Evolutionary conservation across 2,888 invertebrate genomes (phyloP), one percentile per base, ranked within the genome.

Genomic region (Habrosyne pyritoides): DNA sequence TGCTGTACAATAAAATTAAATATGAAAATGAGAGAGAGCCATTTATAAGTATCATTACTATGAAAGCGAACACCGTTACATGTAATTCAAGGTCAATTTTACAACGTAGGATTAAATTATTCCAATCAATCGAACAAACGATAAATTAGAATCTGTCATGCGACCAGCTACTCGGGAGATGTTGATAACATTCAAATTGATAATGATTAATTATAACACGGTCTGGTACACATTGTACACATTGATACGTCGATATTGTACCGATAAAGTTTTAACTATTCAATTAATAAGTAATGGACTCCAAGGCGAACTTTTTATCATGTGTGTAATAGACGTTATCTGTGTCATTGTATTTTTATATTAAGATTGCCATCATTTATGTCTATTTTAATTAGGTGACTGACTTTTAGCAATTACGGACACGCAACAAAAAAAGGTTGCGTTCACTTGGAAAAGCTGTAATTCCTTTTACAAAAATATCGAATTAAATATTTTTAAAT

Each of bases 101-200:
- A 48, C 24, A 12, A 28, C 18, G 21, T 21, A 67, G 68, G 69
- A 75, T 77, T 66, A 66, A 77, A 79, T 76, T 73, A 74, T 79
- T 78, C 75, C 77, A 64, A 75, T 71, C 75, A 76, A 79, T 76
- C 73, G 75, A 73, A 73, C 77, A 75, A 71, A 71, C 70, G 81
- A 82, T 79, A 73, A 73, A 79, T 79, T 77, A 70, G 69, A 79
- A 79, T 77, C 71, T 73, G 77, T 77, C 73, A 72, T 18, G 42
- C 42, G 54, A 55, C 54, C 53, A 60, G 63, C 67, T 51, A 53
- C 53, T 18, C 18, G 42, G 56, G 53, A 75, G 71, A 73, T 71
- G 75, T 74, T 69, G 82, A 81, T 82, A 81, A 73, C 72, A 77
- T 75, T 71, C 63, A 68, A 63, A 72, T 73, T 68, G 71, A 67